A percentile compares a stretch with the other conserved stretches of the same genome.
Evolutionary conservation across 2,797 vertebrate species (phyloP).

Genomic region (Leucoraja ocellata): DNA sequence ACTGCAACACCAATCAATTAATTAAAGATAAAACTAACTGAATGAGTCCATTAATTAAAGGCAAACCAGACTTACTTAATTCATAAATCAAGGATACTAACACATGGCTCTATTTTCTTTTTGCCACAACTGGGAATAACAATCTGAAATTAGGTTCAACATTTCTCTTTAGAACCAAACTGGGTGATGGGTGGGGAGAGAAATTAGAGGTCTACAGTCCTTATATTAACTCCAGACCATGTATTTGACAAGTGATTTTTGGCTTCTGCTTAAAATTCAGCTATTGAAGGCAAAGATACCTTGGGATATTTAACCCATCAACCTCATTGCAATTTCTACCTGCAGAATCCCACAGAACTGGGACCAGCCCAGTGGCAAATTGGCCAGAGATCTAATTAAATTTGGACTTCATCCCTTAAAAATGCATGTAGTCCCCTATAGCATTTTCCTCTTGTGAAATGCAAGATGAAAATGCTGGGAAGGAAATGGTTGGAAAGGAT

Average conservation of each 20-base stretch:
- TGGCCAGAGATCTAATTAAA: neutral
- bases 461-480: neutral
- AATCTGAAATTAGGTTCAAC: neutral
- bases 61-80: conserved; percentile 1
- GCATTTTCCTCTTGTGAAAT: neutral
- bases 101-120: neutral
- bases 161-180: neutral
- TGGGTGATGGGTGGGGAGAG: too few species aligned
- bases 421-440: neutral
- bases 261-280: neutral
- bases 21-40: neutral
- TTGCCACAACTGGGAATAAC: conserved; percentile 18
- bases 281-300: neutral
- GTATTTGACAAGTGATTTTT: neutral
- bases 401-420: neutral
- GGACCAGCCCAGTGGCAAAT: neutral
- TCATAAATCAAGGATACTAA: neutral
- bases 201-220: neutral
- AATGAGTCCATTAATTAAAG: neutral
- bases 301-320: neutral
- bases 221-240: neutral
- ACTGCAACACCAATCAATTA: neutral
- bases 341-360: neutral
- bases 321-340: neutral
- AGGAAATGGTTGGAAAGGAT: neutral